phyloP scores from a whole-genome alignment of 2,888 invertebrate species.

The Drosophila cracens region DNA sequence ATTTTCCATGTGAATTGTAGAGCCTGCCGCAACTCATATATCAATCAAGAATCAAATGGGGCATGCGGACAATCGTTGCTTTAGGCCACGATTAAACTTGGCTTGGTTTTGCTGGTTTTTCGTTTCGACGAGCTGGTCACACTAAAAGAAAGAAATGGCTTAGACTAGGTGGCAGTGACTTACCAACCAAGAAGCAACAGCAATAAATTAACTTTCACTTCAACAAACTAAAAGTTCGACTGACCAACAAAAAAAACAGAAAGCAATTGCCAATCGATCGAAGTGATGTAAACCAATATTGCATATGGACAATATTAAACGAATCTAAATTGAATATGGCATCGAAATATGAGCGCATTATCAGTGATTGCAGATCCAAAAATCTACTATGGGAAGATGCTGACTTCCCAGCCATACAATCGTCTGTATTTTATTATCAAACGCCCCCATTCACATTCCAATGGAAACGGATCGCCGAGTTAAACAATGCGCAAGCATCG shows the following conservation, averaged over 20 bases:
- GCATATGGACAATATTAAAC: slow-evolving; percentile 17
- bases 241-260: slow-evolving; percentile 9
- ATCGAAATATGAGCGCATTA: slow-evolving; percentile 91
- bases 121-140: slow-evolving; percentile 40
- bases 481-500: slow-evolving; percentile 85
- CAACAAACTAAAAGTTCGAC: slow-evolving; percentile 21
- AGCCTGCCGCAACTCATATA: background rate
- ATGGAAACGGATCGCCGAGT: slow-evolving; percentile 93
- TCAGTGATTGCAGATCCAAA: slow-evolving; percentile 91
- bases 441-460: slow-evolving; percentile 96
- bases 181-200: slow-evolving; percentile 26
- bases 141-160: slow-evolving; percentile 43
- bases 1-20: background rate
- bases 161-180: slow-evolving; percentile 57
- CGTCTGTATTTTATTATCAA: slow-evolving; percentile 96
- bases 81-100: slow-evolving; percentile 3
- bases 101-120: slow-evolving; percentile 21
- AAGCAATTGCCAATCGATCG: slow-evolving; percentile 13
- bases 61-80: slow-evolving; percentile 12
- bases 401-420: slow-evolving; percentile 94
- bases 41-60: background rate
- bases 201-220: slow-evolving; percentile 62
- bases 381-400: slow-evolving; percentile 95
- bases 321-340: slow-evolving; percentile 74
- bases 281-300: slow-evolving; percentile 40